Evolutionary conservation across 2,797 vertebrate species (phyloP).

Genomic region (Lepidocolaptes lacrymiger): DNA sequence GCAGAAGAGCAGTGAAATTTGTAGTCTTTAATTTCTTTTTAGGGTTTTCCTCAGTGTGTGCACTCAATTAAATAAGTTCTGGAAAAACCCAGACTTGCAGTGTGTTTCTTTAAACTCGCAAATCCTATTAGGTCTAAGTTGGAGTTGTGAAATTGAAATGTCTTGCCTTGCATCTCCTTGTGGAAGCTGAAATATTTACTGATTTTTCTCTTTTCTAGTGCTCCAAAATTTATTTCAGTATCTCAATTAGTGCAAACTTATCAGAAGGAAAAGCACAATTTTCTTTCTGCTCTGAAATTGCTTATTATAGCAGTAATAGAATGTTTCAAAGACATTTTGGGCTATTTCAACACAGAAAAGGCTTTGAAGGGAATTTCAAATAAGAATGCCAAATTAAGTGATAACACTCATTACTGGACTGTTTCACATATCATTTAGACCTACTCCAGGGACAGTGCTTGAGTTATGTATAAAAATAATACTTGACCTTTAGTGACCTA

Average conservation of each 20-base stretch:
- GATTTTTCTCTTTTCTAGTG: neutral
- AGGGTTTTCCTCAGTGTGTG: neutral
- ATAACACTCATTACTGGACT: conserved; percentile 20
- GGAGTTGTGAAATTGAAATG: neutral
- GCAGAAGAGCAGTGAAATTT: neutral
- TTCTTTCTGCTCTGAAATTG: neutral
- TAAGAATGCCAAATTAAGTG: conserved; percentile 45
- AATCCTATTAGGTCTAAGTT: neutral
- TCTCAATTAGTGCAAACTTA: neutral
- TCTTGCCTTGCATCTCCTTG: neutral
- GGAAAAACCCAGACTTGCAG: neutral
- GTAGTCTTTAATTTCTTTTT: neutral
- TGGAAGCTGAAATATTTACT: neutral
- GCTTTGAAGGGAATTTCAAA: conserved; percentile 30
- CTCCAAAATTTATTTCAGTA: neutral
- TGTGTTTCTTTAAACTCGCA: neutral
- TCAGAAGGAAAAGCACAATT: neutral
- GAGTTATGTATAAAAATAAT: conserved; percentile 5
- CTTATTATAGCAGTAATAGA: neutral
- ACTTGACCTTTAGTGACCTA: neutral
- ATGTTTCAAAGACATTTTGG: neutral
- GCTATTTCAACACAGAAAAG: neutral
- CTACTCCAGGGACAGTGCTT: neutral
- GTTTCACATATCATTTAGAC: conserved; percentile 31
- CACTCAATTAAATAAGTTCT: neutral